phyloP scores from a whole-genome alignment of 2,113 vertebrate genomes.

The Andinoacara biseriatus region DNA sequence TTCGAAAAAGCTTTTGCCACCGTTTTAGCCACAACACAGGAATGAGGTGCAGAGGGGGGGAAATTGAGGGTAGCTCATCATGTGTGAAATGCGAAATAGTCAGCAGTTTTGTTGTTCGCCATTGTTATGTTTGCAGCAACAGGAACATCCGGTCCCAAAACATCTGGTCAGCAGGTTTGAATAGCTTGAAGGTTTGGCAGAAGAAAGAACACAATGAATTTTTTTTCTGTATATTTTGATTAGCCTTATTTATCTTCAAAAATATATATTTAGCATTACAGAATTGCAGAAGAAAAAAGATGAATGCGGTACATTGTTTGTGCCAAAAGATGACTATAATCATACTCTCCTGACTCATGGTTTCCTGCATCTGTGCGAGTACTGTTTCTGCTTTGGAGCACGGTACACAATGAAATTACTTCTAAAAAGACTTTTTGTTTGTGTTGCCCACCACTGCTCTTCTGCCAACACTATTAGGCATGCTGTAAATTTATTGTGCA shows the following conservation, averaged over 20 bases:
- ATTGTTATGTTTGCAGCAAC: neutral
- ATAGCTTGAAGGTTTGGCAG: neutral
- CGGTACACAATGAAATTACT: conserved; percentile 9
- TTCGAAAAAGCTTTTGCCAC: neutral
- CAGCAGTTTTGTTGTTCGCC: neutral
- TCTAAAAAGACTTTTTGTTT: conserved; percentile 36
- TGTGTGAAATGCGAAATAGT: conserved; percentile 35
- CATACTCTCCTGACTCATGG: conserved; percentile 35
- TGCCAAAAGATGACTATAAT: conserved; percentile 2
- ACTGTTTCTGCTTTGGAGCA: conserved; percentile 1
- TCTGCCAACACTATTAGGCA: conserved; percentile 45
- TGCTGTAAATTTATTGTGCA: conserved; percentile 45
- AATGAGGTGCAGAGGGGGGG: neutral
- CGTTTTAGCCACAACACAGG: neutral
- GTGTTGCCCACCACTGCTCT: conserved; percentile 20
- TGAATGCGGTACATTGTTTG: neutral
- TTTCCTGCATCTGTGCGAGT: conserved; percentile 14
- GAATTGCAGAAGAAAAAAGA: neutral
- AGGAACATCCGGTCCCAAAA: neutral
- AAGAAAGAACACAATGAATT: neutral
- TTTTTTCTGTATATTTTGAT: conserved; percentile 4
- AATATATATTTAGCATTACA: conserved; percentile 3
- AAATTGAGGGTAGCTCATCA: conserved; percentile 6
- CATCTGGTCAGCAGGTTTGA: neutral
- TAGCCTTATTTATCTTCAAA: neutral